Percentiles rank a stretch among this genome's conserved stretches.
These are phyloP conservation scores for Tetramorium simillimum DNA, from an alignment of 1,140 invertebrate species.

Conservation along the genomic window DNA sequence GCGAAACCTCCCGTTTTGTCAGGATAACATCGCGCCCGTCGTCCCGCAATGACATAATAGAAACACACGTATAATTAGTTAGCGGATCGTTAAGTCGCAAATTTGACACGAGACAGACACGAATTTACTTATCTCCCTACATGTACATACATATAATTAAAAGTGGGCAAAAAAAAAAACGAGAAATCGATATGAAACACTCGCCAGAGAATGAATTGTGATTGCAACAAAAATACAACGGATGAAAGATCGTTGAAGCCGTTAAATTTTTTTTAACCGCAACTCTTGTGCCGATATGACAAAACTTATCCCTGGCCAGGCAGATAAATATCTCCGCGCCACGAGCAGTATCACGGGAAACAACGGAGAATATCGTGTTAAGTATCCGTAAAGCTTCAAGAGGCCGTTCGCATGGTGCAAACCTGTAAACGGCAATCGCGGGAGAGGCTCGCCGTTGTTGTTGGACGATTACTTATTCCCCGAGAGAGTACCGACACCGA, in stretches of 20 bases:
- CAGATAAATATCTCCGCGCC: conserved; percentile 23
- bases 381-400: conserved; percentile 66
- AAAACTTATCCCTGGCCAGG: background rate
- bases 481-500: conserved; percentile 17
- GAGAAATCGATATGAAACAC: background rate
- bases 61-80: conserved; percentile 17
- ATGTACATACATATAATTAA: conserved; percentile 2
- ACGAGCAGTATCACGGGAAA: background rate
- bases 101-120: background rate
- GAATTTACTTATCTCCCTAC: background rate
- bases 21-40: background rate
- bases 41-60: background rate
- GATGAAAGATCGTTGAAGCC: background rate
- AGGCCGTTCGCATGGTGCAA: conserved; percentile 68
- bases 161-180: background rate
- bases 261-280: background rate
- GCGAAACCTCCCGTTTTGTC: background rate
- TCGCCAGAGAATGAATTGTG: background rate
- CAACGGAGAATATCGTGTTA: conserved; percentile 60
- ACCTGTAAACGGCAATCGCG: conserved; percentile 71
- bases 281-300: background rate
- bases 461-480: conserved; percentile 66
- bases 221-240: background rate
- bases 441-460: conserved; percentile 53
- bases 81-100: background rate